Evolutionary conservation across 1,140 invertebrate species (phyloP).

Genomic region (Solenopsis invicta): DNA sequence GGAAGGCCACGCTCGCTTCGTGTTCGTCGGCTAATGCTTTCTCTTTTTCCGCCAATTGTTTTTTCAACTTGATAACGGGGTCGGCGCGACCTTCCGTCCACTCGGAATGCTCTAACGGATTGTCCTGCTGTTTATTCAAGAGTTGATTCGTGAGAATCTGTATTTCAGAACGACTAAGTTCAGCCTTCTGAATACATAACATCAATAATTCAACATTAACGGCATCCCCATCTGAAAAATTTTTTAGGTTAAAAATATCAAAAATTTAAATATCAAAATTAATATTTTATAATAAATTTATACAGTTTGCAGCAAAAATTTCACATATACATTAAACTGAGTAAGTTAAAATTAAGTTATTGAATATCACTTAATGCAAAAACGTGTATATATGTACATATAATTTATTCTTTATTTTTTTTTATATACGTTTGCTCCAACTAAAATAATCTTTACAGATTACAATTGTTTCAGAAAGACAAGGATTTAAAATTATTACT

Average conservation of each 20-base stretch:
- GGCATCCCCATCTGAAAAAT: conserved; percentile 87
- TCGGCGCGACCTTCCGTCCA: conserved; percentile 96
- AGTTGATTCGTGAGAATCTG: conserved; percentile 95
- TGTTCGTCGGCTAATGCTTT: conserved; percentile 91
- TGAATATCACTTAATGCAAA: conserved; percentile 1
- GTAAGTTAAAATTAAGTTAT: not conserved
- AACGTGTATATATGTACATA: not conserved
- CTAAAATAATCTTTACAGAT: conserved; percentile 31
- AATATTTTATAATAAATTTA: conserved; percentile 3
- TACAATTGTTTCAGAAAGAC: conserved; percentile 25
- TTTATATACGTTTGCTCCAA: conserved; percentile 27
- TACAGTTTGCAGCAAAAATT: not conserved
- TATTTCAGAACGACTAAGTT: conserved; percentile 94
- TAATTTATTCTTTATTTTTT: not conserved
- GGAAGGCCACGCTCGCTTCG: conserved; percentile 90
- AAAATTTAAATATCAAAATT: not conserved
- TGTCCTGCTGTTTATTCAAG: conserved; percentile 94
- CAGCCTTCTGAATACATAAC: conserved; percentile 91
- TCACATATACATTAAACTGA: not conserved
- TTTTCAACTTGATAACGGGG: conserved; percentile 94
- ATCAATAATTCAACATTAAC: conserved; percentile 91
- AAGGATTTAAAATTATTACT: conserved; percentile 47
- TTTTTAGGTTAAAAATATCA: not conserved
- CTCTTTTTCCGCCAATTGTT: conserved; percentile 94
- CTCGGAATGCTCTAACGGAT: conserved; percentile 91